Conservation (phyloP, 1,140 invertebrate genomes). For the Caenorhabditis inopinata region DNA sequence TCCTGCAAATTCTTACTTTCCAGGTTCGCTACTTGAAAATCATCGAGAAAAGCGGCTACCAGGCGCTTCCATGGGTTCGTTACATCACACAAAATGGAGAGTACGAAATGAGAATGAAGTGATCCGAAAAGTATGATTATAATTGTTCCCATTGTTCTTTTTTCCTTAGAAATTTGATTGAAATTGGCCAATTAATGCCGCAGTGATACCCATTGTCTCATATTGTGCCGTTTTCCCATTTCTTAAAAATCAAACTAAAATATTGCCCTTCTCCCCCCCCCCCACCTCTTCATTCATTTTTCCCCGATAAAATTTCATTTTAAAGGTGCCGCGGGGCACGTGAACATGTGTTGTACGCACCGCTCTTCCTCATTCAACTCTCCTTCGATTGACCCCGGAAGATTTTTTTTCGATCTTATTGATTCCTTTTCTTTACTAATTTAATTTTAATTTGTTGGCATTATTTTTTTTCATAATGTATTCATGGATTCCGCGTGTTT, state of each 20-base stretch:
- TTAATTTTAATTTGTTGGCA: neutral
- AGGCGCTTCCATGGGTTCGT: conserved; percentile 93
- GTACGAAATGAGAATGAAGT: conserved; percentile 83
- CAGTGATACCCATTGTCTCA: no score
- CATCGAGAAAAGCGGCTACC: conserved; percentile 99
- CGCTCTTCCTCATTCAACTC: neutral
- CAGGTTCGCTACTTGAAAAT: conserved; percentile 92
- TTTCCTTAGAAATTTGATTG: no score
- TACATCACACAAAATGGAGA: conserved; percentile 99
- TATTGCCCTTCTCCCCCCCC: neutral
- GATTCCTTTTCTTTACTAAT: neutral
- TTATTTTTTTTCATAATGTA: neutral
- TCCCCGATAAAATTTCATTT: no score
- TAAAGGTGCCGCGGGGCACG: no score
- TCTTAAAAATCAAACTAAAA: neutral
- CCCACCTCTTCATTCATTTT: neutral
- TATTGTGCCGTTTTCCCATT: neutral
- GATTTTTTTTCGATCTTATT: neutral
- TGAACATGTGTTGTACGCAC: conserved; percentile 3
- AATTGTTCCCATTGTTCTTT: no score
- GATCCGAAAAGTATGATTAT: neutral
- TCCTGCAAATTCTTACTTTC: conserved; percentile 32
- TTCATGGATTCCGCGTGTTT: neutral
- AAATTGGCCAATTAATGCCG: no score
- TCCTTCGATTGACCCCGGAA: neutral